Conservation (phyloP, 2,113 vertebrate genomes). For the Mellivora capensis region DNA sequence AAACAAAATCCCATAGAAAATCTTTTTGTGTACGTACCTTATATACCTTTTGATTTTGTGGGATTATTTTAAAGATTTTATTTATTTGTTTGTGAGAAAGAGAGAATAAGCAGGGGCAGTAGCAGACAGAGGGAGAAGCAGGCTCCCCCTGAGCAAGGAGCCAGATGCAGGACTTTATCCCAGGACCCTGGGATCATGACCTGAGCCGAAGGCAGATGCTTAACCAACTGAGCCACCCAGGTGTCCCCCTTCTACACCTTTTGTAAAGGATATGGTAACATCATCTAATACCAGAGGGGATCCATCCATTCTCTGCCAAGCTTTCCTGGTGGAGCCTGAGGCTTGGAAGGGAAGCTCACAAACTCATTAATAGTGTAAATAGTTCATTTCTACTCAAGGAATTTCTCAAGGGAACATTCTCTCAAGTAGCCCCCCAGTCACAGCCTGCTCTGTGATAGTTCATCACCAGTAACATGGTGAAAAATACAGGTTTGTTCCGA, state of each 20-base stretch:
- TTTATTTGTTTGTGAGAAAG: no score
- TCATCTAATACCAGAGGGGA: background rate
- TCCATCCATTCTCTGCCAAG: background rate
- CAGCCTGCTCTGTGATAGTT: fast-evolving
- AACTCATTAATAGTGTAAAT: background rate
- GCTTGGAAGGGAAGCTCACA: background rate
- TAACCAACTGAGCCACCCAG: no score
- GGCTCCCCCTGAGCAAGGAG: no score
- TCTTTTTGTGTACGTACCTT: background rate
- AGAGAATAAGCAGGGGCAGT: no score
- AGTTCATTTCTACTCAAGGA: background rate
- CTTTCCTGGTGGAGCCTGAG: background rate
- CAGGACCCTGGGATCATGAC: no score
- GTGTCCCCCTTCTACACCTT: background rate
- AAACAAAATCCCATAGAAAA: background rate
- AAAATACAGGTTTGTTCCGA: background rate
- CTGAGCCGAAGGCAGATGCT: no score
- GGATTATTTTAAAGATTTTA: no score
- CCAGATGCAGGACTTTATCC: no score
- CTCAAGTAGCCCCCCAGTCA: background rate
- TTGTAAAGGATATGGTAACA: background rate
- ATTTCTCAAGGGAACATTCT: background rate
- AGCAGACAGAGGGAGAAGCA: no score
- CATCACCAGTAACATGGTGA: background rate
- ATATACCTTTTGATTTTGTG: no score